phyloP scores from a whole-genome alignment of 2,797 vertebrate species.

The Perdix hodgsoniae region DNA sequence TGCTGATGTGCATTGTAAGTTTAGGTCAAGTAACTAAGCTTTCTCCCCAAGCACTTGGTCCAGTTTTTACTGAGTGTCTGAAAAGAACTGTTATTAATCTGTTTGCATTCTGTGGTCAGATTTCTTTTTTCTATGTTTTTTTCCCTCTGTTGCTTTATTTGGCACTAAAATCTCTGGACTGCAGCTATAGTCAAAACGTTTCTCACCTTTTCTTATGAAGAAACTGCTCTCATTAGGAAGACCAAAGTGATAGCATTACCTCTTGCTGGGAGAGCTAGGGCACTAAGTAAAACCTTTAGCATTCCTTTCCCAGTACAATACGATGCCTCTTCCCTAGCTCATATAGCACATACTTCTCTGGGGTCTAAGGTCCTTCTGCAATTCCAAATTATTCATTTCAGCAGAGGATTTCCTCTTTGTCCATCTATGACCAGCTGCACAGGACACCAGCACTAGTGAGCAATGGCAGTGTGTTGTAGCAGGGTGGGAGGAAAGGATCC shows the following conservation, averaged over 20 bases:
- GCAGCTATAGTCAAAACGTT: not conserved
- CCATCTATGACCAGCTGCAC: not conserved
- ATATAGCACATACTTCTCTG: not conserved
- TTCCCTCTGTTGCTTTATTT: not conserved
- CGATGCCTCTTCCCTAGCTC: not conserved
- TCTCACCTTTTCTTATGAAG: not conserved
- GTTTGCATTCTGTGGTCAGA: not conserved
- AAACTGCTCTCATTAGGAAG: not conserved
- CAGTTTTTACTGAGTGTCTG: not conserved
- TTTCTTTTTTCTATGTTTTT: not conserved
- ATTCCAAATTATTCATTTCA: not conserved
- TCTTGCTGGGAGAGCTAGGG: not conserved
- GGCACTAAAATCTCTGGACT: not conserved
- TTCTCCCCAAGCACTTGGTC: not conserved
- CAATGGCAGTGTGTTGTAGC: not conserved
- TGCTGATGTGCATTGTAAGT: not conserved
- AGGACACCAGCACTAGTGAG: not conserved
- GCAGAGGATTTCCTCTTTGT: not conserved
- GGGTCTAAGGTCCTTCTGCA: not conserved
- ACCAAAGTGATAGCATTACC: not conserved
- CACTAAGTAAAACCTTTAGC: not conserved
- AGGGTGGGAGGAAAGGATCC: not conserved
- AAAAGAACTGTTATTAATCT: not conserved
- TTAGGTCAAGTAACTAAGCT: not conserved
- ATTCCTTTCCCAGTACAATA: not conserved